These are phyloP conservation scores for Paedocypris sp. DNA, from an alignment of 2,113 vertebrate species.

Conservation along the genomic window DNA sequence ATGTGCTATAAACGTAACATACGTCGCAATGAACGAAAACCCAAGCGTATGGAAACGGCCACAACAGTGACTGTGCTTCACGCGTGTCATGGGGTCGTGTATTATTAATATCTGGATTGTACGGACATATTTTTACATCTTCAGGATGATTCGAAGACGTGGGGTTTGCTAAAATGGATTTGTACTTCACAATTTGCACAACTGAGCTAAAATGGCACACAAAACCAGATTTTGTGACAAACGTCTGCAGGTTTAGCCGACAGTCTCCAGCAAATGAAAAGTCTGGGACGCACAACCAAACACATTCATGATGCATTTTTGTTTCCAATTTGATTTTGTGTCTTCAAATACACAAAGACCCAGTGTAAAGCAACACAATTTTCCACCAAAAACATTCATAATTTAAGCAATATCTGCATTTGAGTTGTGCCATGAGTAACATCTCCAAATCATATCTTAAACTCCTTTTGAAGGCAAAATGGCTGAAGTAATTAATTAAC, in stretches of 20 bases:
- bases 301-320: slow-evolving; percentile 8
- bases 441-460: no score
- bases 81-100: neutral
- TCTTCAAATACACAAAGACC: no score
- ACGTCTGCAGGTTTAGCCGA: neutral
- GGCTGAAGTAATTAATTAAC: no score
- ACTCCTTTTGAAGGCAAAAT: neutral
- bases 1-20: no score
- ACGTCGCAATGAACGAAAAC: no score
- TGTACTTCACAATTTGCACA: slow-evolving; percentile 30
- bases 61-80: neutral
- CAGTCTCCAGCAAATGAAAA: slow-evolving; percentile 3
- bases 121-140: slow-evolving; percentile 5
- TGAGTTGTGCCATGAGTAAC: no score
- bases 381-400: no score
- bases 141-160: neutral
- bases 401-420: no score
- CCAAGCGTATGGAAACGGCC: no score
- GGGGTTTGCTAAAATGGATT: slow-evolving; percentile 2
- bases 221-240: neutral
- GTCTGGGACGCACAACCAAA: neutral
- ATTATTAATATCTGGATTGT: no score
- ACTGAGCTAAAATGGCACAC: neutral
- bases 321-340: neutral
- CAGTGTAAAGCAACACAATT: no score